Evolutionary conservation across 2,113 vertebrate genomes (phyloP).

Genomic region (Anser cygnoides): DNA sequence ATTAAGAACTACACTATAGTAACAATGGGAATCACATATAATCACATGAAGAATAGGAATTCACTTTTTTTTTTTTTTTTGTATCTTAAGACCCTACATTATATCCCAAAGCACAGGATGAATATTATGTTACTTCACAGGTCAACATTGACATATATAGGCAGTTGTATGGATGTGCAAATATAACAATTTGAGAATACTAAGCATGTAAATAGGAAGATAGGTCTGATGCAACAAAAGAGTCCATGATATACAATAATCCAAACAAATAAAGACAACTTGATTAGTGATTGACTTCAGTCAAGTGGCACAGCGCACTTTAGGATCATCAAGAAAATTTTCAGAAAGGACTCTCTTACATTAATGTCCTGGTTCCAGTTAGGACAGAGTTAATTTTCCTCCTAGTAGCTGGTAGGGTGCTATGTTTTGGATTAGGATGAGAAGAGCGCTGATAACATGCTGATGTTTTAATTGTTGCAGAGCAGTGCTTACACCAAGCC

Average conservation of each 20-base stretch:
- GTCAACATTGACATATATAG: neutral
- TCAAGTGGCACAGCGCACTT: fast-evolving
- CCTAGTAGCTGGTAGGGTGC: too few relatives aligned
- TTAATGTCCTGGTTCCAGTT: too few relatives aligned
- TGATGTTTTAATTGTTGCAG: too few relatives aligned
- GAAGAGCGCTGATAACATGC: too few relatives aligned
- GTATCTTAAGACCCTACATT: neutral
- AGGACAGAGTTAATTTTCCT: too few relatives aligned
- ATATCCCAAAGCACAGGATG: neutral
- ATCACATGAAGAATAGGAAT: neutral
- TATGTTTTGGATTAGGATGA: too few relatives aligned
- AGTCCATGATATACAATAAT: neutral
- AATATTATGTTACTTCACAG: neutral
- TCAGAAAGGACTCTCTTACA: neutral
- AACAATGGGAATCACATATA: neutral
- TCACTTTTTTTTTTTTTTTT: neutral
- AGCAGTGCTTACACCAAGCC: too few relatives aligned
- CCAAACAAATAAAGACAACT: neutral
- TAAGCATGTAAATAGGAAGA: neutral
- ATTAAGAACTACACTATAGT: neutral
- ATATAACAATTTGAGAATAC: neutral
- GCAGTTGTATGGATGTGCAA: neutral
- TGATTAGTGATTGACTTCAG: neutral
- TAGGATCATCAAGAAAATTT: neutral
- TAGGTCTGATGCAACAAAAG: neutral